These are phyloP conservation scores for Wiebesia pumilae DNA, from an alignment of 1,140 invertebrate species.

Conservation along the genomic window DNA sequence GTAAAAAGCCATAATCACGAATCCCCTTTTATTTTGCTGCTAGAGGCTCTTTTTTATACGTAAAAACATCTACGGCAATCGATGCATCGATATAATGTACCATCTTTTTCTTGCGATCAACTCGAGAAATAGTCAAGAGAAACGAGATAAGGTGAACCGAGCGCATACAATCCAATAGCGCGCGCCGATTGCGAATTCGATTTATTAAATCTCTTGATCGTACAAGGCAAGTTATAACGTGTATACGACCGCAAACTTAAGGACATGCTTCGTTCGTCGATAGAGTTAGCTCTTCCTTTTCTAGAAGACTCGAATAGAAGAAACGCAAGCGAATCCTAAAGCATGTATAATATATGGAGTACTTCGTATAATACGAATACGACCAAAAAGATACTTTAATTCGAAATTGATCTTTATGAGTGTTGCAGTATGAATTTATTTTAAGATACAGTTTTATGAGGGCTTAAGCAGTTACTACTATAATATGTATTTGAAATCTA, in stretches of 20 bases:
- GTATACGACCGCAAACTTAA: neutral
- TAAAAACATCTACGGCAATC: neutral
- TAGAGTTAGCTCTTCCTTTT: neutral
- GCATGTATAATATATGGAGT: no score
- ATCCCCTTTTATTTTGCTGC: neutral
- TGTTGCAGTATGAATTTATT: no score
- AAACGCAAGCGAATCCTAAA: no score
- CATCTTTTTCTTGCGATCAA: neutral
- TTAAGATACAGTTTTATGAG: no score
- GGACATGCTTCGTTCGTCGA: slow-evolving; percentile 20
- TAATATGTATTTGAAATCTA: no score
- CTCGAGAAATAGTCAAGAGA: neutral
- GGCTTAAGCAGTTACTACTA: no score
- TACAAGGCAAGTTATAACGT: slow-evolving; percentile 34
- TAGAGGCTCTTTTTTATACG: neutral
- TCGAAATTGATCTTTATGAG: no score
- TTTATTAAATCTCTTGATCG: slow-evolving; percentile 47
- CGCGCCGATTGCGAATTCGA: slow-evolving; percentile 30
- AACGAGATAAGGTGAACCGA: neutral
- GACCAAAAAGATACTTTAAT: no score
- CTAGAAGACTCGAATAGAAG: neutral
- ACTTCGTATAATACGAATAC: no score
- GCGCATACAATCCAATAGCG: neutral
- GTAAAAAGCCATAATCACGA: neutral
- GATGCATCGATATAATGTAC: neutral